phyloP scores from a whole-genome alignment of 2,888 invertebrate genomes.

The Kryphioiulus occultus region DNA sequence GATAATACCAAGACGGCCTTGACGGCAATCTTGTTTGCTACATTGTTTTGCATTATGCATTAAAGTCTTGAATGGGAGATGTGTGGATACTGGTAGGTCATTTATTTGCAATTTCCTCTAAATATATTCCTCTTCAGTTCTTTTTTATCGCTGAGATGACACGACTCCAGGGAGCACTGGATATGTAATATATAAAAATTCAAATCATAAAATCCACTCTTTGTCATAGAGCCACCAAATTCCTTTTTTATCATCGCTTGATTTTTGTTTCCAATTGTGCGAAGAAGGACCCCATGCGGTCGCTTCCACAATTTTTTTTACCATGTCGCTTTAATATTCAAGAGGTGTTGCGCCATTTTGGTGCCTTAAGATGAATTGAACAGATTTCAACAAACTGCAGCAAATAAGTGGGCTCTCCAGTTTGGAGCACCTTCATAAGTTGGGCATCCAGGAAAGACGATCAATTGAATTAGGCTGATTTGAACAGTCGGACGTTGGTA shows the following conservation, averaged over 20 bases:
- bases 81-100: slow-evolving; percentile 17
- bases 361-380: slow-evolving; percentile 17
- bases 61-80: not conserved
- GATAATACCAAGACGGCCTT: not conserved
- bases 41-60: slow-evolving; percentile 16
- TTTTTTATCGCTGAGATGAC: slow-evolving; percentile 6
- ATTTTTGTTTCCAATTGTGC: slow-evolving; percentile 23
- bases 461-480: too few species aligned
- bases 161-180: slow-evolving; percentile 16
- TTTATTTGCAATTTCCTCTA: not conserved
- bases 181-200: slow-evolving; percentile 23
- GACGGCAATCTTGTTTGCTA: not conserved
- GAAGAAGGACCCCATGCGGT: slow-evolving; percentile 16
- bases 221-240: slow-evolving; percentile 23
- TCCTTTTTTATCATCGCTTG: slow-evolving; percentile 8
- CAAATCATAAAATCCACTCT: slow-evolving; percentile 9
- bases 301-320: not conserved
- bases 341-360: slow-evolving; percentile 17
- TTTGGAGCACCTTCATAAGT: not conserved
- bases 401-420: not conserved
- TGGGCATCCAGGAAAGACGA: too few species aligned
- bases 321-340: slow-evolving; percentile 8
- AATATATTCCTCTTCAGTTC: slow-evolving; percentile 16
- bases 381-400: not conserved
- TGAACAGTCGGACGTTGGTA: too few species aligned